These are phyloP conservation scores for Orgyia antiqua DNA, from an alignment of 2,888 invertebrate genomes.

Conservation along the genomic window DNA sequence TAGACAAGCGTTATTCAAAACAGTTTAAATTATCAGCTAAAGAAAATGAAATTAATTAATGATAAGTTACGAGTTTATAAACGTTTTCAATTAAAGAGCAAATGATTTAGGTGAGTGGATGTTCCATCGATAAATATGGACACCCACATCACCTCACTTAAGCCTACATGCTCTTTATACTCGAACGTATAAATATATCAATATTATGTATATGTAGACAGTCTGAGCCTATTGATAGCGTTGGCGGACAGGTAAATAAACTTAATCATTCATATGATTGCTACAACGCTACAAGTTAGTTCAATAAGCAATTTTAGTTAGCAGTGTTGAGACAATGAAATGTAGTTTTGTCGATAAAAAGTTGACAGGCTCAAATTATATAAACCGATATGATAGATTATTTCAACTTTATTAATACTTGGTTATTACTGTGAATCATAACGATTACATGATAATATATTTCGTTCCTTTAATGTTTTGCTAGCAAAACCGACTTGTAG, in stretches of 20 bases:
- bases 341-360: constrained; percentile 1
- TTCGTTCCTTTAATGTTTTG: no score
- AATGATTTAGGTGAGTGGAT: constrained; percentile 54
- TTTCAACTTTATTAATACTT: constrained; percentile 19
- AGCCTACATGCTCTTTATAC: no score
- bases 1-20: background rate
- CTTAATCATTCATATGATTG: constrained; percentile 52
- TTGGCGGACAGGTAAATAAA: constrained; percentile 60
- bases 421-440: no score
- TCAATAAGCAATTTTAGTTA: constrained; percentile 18
- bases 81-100: constrained; percentile 60
- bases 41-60: constrained; percentile 53
- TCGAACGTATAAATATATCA: constrained; percentile 5
- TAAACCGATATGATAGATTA: background rate
- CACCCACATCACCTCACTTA: constrained; percentile 47
- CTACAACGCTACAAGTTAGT: constrained; percentile 28
- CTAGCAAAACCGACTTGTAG: no score
- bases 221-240: no score
- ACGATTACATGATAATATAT: no score
- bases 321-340: constrained; percentile 5
- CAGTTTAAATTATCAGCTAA: background rate
- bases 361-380: background rate
- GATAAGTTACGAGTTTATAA: constrained; percentile 45
- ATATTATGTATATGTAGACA: constrained; percentile 22
- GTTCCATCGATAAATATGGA: constrained; percentile 53